Evolutionary conservation across 2,113 vertebrate genomes (phyloP), one percentile per base, ranked within the genome.

Genomic region (Saccopteryx bilineata): DNA sequence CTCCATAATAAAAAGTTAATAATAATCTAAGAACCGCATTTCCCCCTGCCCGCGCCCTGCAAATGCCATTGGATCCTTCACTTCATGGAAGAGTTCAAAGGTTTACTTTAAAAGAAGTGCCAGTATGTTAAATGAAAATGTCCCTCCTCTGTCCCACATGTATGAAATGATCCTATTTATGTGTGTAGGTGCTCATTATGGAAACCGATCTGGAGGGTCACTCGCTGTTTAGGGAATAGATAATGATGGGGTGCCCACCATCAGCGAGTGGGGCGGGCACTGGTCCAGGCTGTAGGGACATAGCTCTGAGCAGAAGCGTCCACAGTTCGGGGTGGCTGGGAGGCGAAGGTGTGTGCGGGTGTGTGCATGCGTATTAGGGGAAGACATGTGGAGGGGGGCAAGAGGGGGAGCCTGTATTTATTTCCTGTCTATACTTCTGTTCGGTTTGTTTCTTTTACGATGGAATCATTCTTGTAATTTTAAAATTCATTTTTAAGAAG

Each of bases 181-280:
- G 18, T 26, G 11, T 23, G 63, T 5, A 7, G 33, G 33, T 12
- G 19, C 19, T 61, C 3, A 10, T 0, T 28, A 2, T 0, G 5
- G 63, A 71, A 14, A 65, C 33, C 4, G 1, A 4, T n/a, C 50
- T 61, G 72, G 19, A 33, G 50, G 63, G 39, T n/a, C 24, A n/a
- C 33, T 15, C 2, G 0, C 23, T 3, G 8, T 48, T 74, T 48
- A 13, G 63, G 28, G n/a, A 33, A 0, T 9, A 58, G 81, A 4
- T 33, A 0, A 1, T 31, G 21, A 3, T 14, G 31, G 50, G 21
- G 26, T 1, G 33, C 33, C n/a, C 5, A 0, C 23, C 13, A 7
- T 31, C 58, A 54, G 18, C 2, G 4, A 39, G 58, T 10, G 28
- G 54, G 46, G 9, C 2, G 19, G 72, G 46, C 1, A 1, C 39